phyloP scores from a whole-genome alignment of 2,113 vertebrate genomes.

The Gadus chalcogrammus region DNA sequence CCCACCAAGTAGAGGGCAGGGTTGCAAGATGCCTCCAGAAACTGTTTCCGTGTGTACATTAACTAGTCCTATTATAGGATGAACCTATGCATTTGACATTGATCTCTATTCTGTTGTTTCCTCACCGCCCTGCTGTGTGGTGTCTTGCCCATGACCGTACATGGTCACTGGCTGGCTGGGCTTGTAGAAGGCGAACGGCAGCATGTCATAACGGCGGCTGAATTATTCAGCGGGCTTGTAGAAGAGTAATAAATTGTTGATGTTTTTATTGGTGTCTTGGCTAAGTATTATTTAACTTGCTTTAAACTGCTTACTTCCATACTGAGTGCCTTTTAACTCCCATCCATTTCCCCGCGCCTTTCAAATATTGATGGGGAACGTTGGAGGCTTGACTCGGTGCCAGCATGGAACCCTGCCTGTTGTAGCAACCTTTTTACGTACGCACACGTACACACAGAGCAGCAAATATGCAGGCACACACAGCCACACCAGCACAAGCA shows the following conservation, averaged over 20 bases:
- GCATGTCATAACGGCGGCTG: slow-evolving; percentile 59
- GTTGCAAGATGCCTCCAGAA: slow-evolving; percentile 49
- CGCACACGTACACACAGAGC: slow-evolving; percentile 31
- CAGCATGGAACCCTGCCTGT: slow-evolving; percentile 65
- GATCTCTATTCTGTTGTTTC: slow-evolving; percentile 9
- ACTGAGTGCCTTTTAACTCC: slow-evolving; percentile 79
- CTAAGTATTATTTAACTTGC: slow-evolving; percentile 80
- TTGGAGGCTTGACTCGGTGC: slow-evolving; percentile 71
- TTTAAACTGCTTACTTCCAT: slow-evolving; percentile 75
- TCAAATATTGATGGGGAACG: slow-evolving; percentile 79
- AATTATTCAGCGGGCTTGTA: slow-evolving; percentile 70
- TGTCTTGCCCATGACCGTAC: slow-evolving; percentile 54
- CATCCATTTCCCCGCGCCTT: slow-evolving; percentile 68
- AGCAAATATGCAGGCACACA: slow-evolving; percentile 29
- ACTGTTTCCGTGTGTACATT: not conserved
- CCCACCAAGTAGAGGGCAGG: slow-evolving; percentile 43
- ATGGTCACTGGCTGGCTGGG: slow-evolving; percentile 58
- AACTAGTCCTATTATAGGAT: not conserved
- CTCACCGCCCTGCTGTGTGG: slow-evolving; percentile 27
- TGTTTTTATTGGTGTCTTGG: slow-evolving; percentile 72
- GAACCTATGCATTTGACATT: not conserved
- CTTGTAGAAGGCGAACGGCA: slow-evolving; percentile 52
- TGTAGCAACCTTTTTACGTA: slow-evolving; percentile 36
- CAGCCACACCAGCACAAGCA: slow-evolving; percentile 32
- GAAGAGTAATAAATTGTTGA: slow-evolving; percentile 74